phyloP scores from a whole-genome alignment of 2,797 vertebrate genomes.

The Sparus aurata region DNA sequence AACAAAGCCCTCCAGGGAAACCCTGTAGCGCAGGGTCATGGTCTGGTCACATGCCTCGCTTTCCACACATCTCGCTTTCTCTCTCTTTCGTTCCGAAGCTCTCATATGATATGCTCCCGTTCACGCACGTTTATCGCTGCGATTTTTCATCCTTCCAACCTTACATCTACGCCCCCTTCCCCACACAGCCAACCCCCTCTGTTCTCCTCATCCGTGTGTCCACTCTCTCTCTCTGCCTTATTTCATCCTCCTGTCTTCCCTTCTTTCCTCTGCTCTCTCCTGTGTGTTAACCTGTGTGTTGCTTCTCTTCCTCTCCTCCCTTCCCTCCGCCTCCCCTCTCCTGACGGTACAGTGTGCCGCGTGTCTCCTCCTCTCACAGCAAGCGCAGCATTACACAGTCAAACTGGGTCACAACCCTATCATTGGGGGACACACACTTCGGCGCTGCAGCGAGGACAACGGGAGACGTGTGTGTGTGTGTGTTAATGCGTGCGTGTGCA shows the following conservation, averaged over 20 bases:
- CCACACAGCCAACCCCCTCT: neutral
- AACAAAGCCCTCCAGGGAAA: constrained; percentile 79
- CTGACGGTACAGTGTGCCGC: constrained; percentile 51
- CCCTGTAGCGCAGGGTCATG: constrained; percentile 76
- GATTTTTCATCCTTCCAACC: constrained; percentile 28
- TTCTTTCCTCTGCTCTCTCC: neutral
- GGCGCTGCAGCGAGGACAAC: constrained; percentile 51
- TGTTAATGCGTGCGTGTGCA: constrained; percentile 24
- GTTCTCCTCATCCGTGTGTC: neutral
- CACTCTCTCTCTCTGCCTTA: neutral
- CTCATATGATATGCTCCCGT: constrained; percentile 49
- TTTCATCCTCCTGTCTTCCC: neutral
- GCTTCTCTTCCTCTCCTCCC: constrained; percentile 26
- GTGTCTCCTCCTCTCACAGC: constrained; percentile 49
- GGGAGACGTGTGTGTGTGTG: constrained; percentile 30
- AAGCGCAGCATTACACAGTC: constrained; percentile 63
- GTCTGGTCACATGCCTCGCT: constrained; percentile 80
- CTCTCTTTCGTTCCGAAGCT: constrained; percentile 54
- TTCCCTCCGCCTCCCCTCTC: constrained; percentile 23
- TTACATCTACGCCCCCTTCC: neutral
- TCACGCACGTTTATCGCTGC: constrained; percentile 34
- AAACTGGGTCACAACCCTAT: constrained; percentile 80
- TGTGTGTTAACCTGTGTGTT: constrained; percentile 22
- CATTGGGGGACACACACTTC: constrained; percentile 58
- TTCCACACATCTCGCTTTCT: constrained; percentile 63